These are phyloP conservation scores for Lonchura striata DNA, from an alignment of 2,113 vertebrate genomes.

Conservation along the genomic window DNA sequence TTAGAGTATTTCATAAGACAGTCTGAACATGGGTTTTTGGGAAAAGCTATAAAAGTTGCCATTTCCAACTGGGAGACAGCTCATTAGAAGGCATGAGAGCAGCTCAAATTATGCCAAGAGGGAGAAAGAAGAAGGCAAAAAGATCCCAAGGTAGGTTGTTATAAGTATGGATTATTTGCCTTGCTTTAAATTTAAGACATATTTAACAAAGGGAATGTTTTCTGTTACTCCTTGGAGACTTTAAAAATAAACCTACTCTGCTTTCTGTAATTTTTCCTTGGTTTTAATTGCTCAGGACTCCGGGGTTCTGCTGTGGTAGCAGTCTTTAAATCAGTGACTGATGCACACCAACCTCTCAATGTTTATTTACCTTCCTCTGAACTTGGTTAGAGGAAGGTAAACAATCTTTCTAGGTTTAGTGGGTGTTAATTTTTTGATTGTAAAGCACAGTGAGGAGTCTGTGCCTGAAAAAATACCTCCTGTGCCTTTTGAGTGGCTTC, in stretches of 20 bases:
- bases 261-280: background rate
- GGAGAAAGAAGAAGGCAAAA: background rate
- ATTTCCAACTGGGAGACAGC: conserved; percentile 9
- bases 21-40: background rate
- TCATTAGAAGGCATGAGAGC: conserved; percentile 15
- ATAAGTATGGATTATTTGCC: conserved; percentile 1
- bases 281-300: background rate
- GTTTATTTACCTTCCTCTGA: background rate
- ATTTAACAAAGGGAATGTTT: background rate
- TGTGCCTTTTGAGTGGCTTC: background rate
- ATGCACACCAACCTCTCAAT: background rate
- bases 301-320: background rate
- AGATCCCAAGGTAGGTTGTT: background rate
- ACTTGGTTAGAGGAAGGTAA: background rate
- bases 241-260: background rate
- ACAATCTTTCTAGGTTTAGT: background rate
- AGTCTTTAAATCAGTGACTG: background rate
- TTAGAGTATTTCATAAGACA: background rate
- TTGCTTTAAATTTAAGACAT: conserved; percentile 1
- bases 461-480: background rate
- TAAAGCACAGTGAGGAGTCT: background rate
- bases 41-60: background rate
- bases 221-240: background rate
- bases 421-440: background rate
- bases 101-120: conserved; percentile 14